Conservation (phyloP, 2,888 invertebrate species). For the Meiosimyza decipiens region DNA sequence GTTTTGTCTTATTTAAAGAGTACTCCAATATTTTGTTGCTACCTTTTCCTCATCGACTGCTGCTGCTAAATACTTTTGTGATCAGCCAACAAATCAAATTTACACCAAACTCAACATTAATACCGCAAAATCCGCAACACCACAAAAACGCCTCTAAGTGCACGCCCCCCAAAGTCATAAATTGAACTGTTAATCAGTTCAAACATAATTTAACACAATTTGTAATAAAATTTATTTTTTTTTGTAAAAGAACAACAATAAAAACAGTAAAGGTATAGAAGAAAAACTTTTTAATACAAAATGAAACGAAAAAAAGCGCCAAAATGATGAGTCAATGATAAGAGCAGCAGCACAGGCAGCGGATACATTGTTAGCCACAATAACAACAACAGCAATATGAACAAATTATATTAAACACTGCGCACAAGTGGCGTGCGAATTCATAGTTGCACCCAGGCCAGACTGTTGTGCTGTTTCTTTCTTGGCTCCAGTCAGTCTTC, state of each 20-base stretch:
- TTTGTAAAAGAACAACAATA: no score
- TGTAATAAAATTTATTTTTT: conserved; percentile 27
- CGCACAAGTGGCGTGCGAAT: conserved; percentile 31
- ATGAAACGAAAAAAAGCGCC: background rate
- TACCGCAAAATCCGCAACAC: conserved; percentile 11
- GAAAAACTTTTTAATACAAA: no score
- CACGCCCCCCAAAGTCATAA: conserved; percentile 51
- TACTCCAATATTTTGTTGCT: no score
- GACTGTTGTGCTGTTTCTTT: background rate
- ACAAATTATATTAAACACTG: conserved; percentile 41
- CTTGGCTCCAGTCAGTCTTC: conserved; percentile 9
- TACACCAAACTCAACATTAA: conserved; percentile 46
- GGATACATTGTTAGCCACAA: conserved; percentile 31
- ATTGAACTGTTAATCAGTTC: conserved; percentile 53
- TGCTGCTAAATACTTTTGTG: conserved; percentile 10
- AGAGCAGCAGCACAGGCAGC: conserved; percentile 11
- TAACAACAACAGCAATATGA: conserved; percentile 37
- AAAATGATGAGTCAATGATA: conserved; percentile 15
- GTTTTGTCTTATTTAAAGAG: no score
- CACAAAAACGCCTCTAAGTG: conserved; percentile 19
- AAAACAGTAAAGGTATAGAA: no score
- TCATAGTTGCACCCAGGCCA: background rate
- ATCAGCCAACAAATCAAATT: conserved; percentile 33
- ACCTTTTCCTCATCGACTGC: background rate
- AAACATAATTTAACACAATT: conserved; percentile 51